Evolutionary conservation across 1,140 invertebrate genomes (phyloP), one percentile per base, ranked within the genome.

Genomic region (Samia ricini): DNA sequence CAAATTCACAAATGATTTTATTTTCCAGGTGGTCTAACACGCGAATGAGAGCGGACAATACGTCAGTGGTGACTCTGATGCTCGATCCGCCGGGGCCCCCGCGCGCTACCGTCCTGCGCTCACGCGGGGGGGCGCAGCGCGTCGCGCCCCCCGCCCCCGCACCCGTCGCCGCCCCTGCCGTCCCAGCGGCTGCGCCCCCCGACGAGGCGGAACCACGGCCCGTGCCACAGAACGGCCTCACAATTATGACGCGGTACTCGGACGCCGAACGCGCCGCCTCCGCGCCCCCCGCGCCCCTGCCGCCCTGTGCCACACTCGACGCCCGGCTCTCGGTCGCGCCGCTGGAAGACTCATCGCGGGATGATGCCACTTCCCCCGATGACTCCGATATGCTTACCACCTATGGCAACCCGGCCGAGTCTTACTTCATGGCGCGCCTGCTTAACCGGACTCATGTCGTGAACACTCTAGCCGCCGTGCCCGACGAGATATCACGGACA

Each of bases 41-140:
- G 6, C 93, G 95, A 77, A 94, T 98, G 92, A 92, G 97, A 29
- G 97, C 98, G 8, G 98, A 99, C 89, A 99, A 99, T 85, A 98
- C 97, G 2, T 98, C 96, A 59, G 97, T 97, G 50, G 95, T 99
- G 5, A 98, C 97, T 33, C 91, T 99, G 20, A 96, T 98, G 93
- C 91, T 99, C 56, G 97, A 99, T 88, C 97, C 97, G 61, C 96
- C 97, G 5, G 96, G 96, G 4, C 95, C 95, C n/a, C 95, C 95
- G 18, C 90, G 93, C 60, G 92, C 92, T 8, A 92, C 95, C 73
- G 94, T 95, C n/a, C 70, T 92, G 50, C 87, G 89, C 23, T 89
- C 89, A 2, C 75, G 89, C 36, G 76, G 76, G n/a, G 67, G 79
- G 26, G 70, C 69, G 18, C 68, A 73, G 49, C 74, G 65, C 57